Evolutionary conservation across 2,113 vertebrate species (phyloP), one percentile per base, ranked within the genome.

Genomic region (Sorex fumeus): DNA sequence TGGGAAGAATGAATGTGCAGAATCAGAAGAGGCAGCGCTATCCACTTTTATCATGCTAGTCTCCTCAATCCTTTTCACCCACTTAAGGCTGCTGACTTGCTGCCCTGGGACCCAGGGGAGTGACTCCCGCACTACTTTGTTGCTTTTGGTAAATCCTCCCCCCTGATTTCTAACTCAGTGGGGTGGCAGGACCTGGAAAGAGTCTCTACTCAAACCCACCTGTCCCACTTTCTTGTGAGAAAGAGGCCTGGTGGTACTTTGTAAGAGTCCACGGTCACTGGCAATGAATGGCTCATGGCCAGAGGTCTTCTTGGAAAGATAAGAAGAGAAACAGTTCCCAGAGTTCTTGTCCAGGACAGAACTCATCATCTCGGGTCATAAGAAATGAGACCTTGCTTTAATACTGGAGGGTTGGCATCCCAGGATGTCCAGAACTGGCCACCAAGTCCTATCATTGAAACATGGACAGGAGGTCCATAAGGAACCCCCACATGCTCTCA

Each of bases 301-400:
- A 72, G 89, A 13, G 36, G 80, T n/a, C 84, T 90, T 83, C 50
- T 70, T 91, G 50, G 70, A 66, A 85, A 80, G 62, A 60, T 66
- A 82, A 74, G 75, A 80, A 30, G 36, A 87, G 13, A 78, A 43
- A 70, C 0, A 1, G 50, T 40, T 81, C 64, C 70, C 67, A 87
- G 23, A 15, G 79, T 47, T 75, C 13, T 40, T 70, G 89, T 90
- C 78, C 57, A n/a, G 71, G 62, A 81, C 9, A 32, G 62, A 47
- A 67, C 47, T 27, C 40, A 7, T 53, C 0, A 1, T 72, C 47
- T 69, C 85, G 30, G 34, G 69, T 47, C 19, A 0, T 3, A 28
- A 84, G 72, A 43, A 64, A 7, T 81, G 47, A 27, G 77, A 62
- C 27, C 13, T 34, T 0, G n/a, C 36, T 75, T 78, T 62, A 60